Base-by-base conservation (phyloP, 2,113 vertebrate species). In the Thryonomys swinderianus region DNA sequence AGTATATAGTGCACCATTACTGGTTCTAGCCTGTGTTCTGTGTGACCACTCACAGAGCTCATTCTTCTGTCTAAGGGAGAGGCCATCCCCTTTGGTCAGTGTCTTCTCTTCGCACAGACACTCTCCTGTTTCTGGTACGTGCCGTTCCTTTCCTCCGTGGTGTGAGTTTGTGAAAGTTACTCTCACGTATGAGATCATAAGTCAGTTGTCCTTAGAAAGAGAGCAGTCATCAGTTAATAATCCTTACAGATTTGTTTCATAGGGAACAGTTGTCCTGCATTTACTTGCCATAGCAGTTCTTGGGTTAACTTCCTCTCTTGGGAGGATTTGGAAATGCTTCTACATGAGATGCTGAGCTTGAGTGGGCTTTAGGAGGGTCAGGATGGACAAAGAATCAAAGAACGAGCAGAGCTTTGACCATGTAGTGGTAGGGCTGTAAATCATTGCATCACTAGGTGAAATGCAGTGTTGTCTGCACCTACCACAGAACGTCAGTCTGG, bases 131-230 rank as follows among this genome's bases (percentile, higher is more conserved):
- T 62, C 42, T 80, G 20, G 18, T 42, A 20, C 14, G 45, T 9
- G 17, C 37, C 5, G 13, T 57, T 37, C 30, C 14, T 4, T 32
- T 80, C 34, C 25, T n/a, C 64, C 21, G 14, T 37, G 55, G 34
- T 80, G 3, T 59, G 37, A 13, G 12, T 74, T 53, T 34, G 53
- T 93, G 1, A 42, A 86, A 66, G 23, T 83, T 18, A 37, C 7
- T 32, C 32, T 67, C 34, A 51, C 17, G 9, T 78, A 34, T 80
- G 69, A 88, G 81, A 90, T 53, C 17, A 85, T 51, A 51, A 34
- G 51, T 48, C 67, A 61, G 23, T 76, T 95, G 84, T 91, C 37
- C 92, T 10, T n/a, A 67, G 30, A 86, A 81, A 74, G 34, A 85
- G 17, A 84, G 3, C 12, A 88, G 53, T 25, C 73, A 27, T 64